Evolutionary conservation across 2,797 vertebrate genomes (phyloP).

Genomic region (Thamnophis elegans): DNA sequence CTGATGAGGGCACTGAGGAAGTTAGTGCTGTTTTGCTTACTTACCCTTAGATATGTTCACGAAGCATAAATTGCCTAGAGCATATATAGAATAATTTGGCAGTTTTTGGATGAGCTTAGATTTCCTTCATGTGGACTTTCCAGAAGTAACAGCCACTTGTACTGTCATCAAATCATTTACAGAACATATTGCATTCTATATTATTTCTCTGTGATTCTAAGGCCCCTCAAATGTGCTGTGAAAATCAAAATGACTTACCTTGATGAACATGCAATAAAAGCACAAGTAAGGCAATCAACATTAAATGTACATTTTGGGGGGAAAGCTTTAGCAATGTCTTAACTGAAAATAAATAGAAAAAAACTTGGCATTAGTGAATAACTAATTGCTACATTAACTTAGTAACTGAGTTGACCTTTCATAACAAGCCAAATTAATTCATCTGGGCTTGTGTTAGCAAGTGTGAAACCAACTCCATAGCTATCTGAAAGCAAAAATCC

Average conservation of each 20-base stretch:
- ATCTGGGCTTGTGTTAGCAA: neutral
- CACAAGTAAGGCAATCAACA: neutral
- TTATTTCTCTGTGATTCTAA: neutral
- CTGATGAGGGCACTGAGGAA: neutral
- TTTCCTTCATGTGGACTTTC: neutral
- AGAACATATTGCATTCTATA: neutral
- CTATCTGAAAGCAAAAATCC: neutral
- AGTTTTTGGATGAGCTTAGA: neutral
- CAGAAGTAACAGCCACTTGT: neutral
- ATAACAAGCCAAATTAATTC: neutral
- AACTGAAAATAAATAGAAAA: neutral
- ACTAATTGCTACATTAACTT: neutral
- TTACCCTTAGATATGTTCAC: neutral
- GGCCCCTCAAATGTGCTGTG: neutral
- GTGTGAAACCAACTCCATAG: neutral
- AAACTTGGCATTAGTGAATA: neutral
- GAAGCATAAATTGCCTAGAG: neutral
- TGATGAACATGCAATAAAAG: neutral
- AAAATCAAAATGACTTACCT: neutral
- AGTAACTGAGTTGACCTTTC: neutral
- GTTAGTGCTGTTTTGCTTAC: neutral
- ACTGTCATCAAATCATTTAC: neutral
- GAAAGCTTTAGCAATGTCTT: neutral
- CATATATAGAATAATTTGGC: neutral
- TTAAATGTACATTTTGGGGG: neutral